Evolutionary conservation across 2,797 vertebrate species (phyloP).

Genomic region (Pseudochaenichthys georgianus): DNA sequence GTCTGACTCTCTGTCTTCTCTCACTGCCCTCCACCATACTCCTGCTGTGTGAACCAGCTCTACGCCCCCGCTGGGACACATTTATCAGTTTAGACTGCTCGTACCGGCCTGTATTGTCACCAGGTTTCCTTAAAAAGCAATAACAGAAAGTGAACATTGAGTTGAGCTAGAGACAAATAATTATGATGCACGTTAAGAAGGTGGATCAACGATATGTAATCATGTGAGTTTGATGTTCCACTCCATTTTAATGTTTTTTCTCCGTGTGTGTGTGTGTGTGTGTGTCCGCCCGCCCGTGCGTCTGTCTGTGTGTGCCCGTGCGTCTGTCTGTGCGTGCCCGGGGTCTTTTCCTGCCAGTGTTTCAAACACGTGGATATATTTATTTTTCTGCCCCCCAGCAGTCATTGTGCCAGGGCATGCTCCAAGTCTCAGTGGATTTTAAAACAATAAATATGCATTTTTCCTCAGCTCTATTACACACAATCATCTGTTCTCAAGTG

Average conservation of each 20-base stretch:
- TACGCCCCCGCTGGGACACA: conserved; percentile 40
- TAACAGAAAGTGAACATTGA: conserved; percentile 25
- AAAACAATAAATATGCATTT: conserved; percentile 73
- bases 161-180: not conserved
- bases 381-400: conserved; percentile 71
- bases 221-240: not conserved
- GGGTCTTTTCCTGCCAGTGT: conserved; percentile 72
- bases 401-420: conserved; percentile 68
- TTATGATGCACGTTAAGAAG: not conserved
- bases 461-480: conserved; percentile 43
- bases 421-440: conserved; percentile 55
- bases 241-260: conserved; percentile 7
- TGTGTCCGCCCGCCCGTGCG: no score
- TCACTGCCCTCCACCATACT: conserved; percentile 24
- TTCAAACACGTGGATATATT: conserved; percentile 74
- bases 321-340: not conserved
- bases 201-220: not conserved
- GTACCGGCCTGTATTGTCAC: conserved; percentile 23
- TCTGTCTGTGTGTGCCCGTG: no score
- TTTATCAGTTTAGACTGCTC: conserved; percentile 27
- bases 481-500: conserved; percentile 34
- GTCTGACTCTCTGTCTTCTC: conserved; percentile 49
- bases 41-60: conserved; percentile 50
- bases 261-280: no score
- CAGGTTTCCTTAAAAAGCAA: conserved; percentile 30